Conservation (phyloP, 2,113 vertebrate genomes). For the Scophthalmus maximus region DNA sequence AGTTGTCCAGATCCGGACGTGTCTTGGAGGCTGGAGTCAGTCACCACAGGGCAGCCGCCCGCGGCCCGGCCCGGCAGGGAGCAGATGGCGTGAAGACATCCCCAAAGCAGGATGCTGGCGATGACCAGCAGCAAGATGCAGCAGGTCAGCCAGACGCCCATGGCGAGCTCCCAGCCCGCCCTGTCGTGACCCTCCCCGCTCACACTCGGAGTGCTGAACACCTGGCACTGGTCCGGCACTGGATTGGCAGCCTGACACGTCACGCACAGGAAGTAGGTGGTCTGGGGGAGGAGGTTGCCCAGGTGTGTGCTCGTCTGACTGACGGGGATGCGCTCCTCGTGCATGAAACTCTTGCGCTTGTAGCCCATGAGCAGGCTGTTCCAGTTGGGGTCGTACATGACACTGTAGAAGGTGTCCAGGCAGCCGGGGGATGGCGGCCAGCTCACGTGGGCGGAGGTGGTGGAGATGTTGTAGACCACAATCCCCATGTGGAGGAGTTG, state of each 20-base stretch:
- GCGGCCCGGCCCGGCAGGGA: constrained; percentile 49
- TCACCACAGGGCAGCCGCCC: constrained; percentile 24
- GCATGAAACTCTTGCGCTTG: constrained; percentile 86
- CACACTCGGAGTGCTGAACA: constrained; percentile 84
- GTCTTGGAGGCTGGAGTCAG: constrained; percentile 25
- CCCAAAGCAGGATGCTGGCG: constrained; percentile 83
- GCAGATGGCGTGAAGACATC: constrained; percentile 85
- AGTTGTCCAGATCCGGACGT: constrained; percentile 1
- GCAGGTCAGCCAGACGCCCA: constrained; percentile 90
- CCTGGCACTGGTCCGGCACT: constrained; percentile 86
- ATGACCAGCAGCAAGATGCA: constrained; percentile 87
- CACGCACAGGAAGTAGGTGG: constrained; percentile 88
- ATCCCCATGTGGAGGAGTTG: constrained; percentile 78
- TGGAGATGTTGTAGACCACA: constrained; percentile 85
- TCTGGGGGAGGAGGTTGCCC: constrained; percentile 86
- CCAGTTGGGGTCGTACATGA: constrained; percentile 92
- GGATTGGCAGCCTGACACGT: constrained; percentile 89
- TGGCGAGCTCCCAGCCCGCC: constrained; percentile 84
- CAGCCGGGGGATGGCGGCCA: constrained; percentile 85
- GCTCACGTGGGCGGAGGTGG: constrained; percentile 83
- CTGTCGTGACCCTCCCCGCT: constrained; percentile 62
- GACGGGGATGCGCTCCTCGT: constrained; percentile 87
- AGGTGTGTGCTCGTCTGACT: constrained; percentile 85
- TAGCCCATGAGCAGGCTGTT: constrained; percentile 85
- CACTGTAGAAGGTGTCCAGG: constrained; percentile 88